A percentile compares a stretch with the other conserved stretches of the same genome.
phyloP scores from a whole-genome alignment of 1,140 invertebrate genomes.

The Nilaparvata lugens region DNA sequence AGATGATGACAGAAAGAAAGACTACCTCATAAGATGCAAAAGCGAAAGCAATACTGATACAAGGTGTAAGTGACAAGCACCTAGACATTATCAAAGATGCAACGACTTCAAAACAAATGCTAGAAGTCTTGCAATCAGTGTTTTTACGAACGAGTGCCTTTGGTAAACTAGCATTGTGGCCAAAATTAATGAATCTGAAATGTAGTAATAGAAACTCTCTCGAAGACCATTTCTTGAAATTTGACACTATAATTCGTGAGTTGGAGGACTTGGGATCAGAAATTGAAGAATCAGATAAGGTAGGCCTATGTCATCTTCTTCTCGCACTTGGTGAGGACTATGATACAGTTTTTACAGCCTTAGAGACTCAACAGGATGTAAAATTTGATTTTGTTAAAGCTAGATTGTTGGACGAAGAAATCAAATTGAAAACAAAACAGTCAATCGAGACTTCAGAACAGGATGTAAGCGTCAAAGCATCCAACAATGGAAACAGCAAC shows the following conservation, averaged over 20 bases:
- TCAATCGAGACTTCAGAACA: not conserved
- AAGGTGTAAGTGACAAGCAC: slow-evolving; percentile 2
- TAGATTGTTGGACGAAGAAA: not conserved
- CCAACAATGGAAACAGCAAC: too few species aligned
- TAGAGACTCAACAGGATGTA: not conserved
- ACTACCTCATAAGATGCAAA: slow-evolving; percentile 1
- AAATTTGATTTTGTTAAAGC: not conserved
- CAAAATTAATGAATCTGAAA: not conserved
- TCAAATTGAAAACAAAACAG: not conserved
- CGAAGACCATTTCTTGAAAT: not conserved
- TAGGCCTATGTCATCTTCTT: not conserved
- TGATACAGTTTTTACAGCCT: not conserved
- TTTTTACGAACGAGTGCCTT: not conserved
- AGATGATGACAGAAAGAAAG: not conserved
- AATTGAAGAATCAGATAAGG: not conserved
- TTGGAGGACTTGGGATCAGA: not conserved
- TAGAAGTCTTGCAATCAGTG: not conserved
- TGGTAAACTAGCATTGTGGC: not conserved
- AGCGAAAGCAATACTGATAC: not conserved
- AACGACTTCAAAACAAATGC: not conserved
- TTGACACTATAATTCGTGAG: not conserved
- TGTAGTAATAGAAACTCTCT: not conserved
- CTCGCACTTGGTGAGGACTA: not conserved
- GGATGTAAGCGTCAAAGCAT: not conserved
- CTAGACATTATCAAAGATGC: slow-evolving; percentile 2